phyloP scores from a whole-genome alignment of 2,888 invertebrate species.

The Junonia oenone region DNA sequence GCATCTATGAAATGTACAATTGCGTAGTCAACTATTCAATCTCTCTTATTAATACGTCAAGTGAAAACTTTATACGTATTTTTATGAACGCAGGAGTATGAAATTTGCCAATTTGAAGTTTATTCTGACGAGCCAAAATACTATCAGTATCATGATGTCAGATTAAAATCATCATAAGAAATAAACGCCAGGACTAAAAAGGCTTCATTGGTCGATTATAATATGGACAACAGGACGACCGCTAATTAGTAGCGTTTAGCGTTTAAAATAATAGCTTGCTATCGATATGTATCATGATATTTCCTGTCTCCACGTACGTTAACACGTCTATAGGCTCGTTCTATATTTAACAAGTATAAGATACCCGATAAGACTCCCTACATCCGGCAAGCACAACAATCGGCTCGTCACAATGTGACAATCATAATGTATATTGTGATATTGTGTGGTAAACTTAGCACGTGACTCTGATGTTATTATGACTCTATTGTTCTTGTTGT shows the following conservation, averaged over 20 bases:
- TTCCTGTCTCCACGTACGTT: background rate
- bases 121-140: no score
- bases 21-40: no score
- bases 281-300: background rate
- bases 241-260: no score
- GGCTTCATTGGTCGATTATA: no score
- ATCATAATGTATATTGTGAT: slow-evolving; percentile 16
- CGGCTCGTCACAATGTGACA: slow-evolving; percentile 8
- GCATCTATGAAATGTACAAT: background rate
- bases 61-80: no score
- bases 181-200: no score
- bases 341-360: slow-evolving; percentile 4
- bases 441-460: slow-evolving; percentile 24
- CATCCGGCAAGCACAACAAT: slow-evolving; percentile 18
- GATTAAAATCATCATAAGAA: no score
- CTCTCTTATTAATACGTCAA: no score
- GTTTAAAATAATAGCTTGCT: background rate
- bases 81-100: no score
- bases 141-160: no score
- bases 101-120: no score
- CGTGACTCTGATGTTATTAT: slow-evolving; percentile 27
- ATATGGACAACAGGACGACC: no score
- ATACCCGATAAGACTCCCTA: slow-evolving; percentile 6
- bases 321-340: background rate
- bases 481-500: slow-evolving; percentile 19